These are phyloP conservation scores for Drosophila sp. DNA, from an alignment of 1,140 invertebrate genomes.

Conservation along the genomic window DNA sequence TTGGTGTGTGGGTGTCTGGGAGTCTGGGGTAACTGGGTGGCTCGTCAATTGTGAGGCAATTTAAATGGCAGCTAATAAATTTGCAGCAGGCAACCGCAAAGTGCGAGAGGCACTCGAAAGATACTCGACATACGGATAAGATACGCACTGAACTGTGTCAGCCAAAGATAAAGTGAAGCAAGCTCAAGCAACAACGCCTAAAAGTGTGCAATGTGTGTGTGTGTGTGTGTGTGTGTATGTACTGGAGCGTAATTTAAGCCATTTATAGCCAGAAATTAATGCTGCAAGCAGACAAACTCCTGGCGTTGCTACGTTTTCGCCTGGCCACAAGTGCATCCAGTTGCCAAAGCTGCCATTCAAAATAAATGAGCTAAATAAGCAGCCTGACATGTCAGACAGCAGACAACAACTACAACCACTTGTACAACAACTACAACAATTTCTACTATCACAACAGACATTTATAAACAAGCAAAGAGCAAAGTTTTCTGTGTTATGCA, in stretches of 20 bases:
- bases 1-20: neutral
- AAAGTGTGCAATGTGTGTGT: slow-evolving; percentile 33
- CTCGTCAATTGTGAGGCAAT: slow-evolving; percentile 48
- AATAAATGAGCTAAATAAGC: slow-evolving; percentile 82
- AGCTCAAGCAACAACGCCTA: slow-evolving; percentile 16
- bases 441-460: slow-evolving; percentile 46
- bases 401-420: slow-evolving; percentile 34
- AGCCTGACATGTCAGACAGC: slow-evolving; percentile 65
- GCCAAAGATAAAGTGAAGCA: slow-evolving; percentile 39
- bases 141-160: slow-evolving; percentile 36
- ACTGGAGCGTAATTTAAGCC: slow-evolving; percentile 62
- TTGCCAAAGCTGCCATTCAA: slow-evolving; percentile 72
- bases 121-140: slow-evolving; percentile 40
- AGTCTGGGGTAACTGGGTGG: slow-evolving; percentile 6
- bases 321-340: slow-evolving; percentile 74
- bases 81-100: slow-evolving; percentile 46
- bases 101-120: slow-evolving; percentile 25
- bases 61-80: slow-evolving; percentile 63
- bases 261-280: slow-evolving; percentile 65
- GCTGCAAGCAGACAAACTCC: slow-evolving; percentile 39
- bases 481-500: slow-evolving; percentile 53
- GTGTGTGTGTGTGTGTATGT: slow-evolving; percentile 35
- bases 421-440: slow-evolving; percentile 4
- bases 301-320: slow-evolving; percentile 18
- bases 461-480: slow-evolving; percentile 74